Conservation (phyloP, 2,113 vertebrate genomes). For the Redunca redunca region DNA sequence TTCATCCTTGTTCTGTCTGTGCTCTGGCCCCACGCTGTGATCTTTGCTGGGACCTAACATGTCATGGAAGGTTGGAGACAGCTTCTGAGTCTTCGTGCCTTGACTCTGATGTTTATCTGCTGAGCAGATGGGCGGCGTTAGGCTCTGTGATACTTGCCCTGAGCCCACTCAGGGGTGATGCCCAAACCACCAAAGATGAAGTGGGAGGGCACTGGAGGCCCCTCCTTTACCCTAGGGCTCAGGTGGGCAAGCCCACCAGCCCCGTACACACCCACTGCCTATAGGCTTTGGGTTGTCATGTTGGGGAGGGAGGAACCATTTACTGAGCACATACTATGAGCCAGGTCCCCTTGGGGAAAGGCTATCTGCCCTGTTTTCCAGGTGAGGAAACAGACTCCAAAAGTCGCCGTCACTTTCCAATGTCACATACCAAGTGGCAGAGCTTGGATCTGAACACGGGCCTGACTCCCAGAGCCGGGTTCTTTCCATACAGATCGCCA, state of each 20-base stretch:
- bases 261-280: fast-evolving
- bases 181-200: not conserved
- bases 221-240: not conserved
- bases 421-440: not conserved
- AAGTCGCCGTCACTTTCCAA: not conserved
- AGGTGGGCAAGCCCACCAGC: not conserved
- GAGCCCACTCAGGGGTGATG: not conserved
- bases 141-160: not conserved
- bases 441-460: not conserved
- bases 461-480: not conserved
- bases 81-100: constrained; percentile 41
- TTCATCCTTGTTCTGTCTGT: constrained; percentile 14
- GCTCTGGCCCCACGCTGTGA: constrained; percentile 14
- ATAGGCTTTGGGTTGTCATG: not conserved
- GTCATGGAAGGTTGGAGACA: not conserved
- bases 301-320: not conserved
- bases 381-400: not conserved
- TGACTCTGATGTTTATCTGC: constrained; percentile 78
- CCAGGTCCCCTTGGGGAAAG: not conserved
- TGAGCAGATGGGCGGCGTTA: not conserved
- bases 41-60: constrained; percentile 40
- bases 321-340: not conserved
- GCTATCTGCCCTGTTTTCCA: not conserved
- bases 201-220: not conserved
- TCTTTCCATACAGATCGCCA: not conserved